These are phyloP conservation scores for Todus mexicanus DNA, from an alignment of 2,797 vertebrate species.

Conservation along the genomic window DNA sequence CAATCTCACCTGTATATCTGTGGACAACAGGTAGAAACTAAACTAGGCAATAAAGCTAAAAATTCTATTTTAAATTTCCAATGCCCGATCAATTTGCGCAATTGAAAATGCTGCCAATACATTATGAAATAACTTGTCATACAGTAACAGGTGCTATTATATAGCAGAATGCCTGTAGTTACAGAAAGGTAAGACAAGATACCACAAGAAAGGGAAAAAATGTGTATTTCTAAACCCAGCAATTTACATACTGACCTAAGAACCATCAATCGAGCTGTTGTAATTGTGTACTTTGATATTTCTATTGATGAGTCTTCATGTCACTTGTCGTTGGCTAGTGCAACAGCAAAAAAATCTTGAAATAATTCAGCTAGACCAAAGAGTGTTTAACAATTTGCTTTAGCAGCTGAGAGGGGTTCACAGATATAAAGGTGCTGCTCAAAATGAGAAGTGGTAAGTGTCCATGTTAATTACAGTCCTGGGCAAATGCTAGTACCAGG, in stretches of 20 bases:
- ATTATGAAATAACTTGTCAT: slow-evolving; percentile 9
- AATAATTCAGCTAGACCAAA: neutral
- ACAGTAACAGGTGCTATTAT: neutral
- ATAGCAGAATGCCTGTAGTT: neutral
- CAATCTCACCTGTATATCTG: neutral
- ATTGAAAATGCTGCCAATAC: neutral
- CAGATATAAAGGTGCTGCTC: neutral
- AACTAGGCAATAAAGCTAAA: neutral
- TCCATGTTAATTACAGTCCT: neutral
- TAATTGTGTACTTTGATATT: neutral
- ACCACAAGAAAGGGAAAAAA: neutral
- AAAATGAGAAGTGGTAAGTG: neutral
- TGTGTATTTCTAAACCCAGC: neutral
- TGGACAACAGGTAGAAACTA: neutral
- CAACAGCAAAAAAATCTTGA: neutral
- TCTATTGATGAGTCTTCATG: neutral
- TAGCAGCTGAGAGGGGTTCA: neutral
- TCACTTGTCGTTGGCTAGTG: neutral
- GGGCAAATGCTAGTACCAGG: neutral
- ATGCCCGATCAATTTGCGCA: neutral
- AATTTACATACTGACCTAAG: slow-evolving; percentile 23
- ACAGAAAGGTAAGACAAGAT: neutral
- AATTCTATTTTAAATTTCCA: slow-evolving; percentile 1
- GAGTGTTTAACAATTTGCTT: neutral
- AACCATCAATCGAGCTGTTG: neutral